These are phyloP conservation scores for Callospermophilus lateralis DNA, from an alignment of 2,113 vertebrate genomes.

Conservation along the genomic window DNA sequence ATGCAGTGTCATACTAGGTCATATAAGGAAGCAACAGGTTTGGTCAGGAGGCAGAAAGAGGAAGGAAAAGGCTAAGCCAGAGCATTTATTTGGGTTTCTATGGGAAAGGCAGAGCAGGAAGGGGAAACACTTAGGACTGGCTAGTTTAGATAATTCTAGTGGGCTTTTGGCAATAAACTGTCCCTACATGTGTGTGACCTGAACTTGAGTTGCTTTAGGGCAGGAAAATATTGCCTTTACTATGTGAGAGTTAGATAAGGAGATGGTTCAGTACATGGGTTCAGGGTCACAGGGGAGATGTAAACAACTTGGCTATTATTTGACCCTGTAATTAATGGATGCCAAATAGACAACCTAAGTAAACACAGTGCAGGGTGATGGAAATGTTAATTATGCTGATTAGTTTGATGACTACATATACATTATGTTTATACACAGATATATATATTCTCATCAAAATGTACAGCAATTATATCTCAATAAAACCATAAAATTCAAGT, in stretches of 20 bases:
- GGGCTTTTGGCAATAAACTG: neutral
- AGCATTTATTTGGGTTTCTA: neutral
- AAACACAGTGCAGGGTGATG: neutral
- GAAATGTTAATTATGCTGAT: constrained; percentile 53
- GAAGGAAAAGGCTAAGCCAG: neutral
- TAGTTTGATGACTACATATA: neutral
- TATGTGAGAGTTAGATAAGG: neutral
- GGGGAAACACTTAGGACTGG: neutral
- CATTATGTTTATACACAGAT: neutral
- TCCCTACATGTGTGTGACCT: neutral
- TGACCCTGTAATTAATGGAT: constrained; percentile 3
- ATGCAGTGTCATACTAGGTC: neutral
- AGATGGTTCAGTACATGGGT: neutral
- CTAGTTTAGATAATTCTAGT: neutral
- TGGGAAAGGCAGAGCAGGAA: neutral
- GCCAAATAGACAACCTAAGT: constrained; percentile 8
- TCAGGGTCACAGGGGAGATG: neutral
- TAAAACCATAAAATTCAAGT: constrained; percentile 24
- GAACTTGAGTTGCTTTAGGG: neutral
- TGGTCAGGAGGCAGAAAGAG: neutral
- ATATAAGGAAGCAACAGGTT: neutral
- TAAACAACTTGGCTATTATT: neutral
- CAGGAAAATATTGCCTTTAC: neutral
- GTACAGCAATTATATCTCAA: neutral
- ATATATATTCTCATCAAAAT: neutral